Percentiles rank a stretch among this genome's conserved stretches.
phyloP scores from a whole-genome alignment of 2,888 invertebrate species.

The Falcaria lacertinaria region DNA sequence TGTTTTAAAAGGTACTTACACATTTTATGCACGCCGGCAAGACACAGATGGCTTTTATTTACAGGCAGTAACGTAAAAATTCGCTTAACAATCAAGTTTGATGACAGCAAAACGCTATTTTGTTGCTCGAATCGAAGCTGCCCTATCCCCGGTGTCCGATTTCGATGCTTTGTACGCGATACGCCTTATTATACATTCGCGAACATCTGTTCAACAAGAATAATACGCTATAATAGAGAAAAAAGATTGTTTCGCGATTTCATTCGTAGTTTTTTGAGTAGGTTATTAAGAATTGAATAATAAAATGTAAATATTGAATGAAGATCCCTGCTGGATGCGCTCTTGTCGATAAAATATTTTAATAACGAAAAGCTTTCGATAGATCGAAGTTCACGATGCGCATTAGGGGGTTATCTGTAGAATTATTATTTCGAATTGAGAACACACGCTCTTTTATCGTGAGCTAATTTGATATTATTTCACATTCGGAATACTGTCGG shows the following conservation, averaged over 20 bases:
- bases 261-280: constrained; percentile 38
- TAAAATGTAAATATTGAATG: background rate
- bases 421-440: constrained; percentile 41
- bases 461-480: constrained; percentile 64
- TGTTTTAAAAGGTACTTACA: constrained; percentile 49
- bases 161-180: constrained; percentile 76
- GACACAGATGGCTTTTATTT: constrained; percentile 17
- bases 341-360: constrained; percentile 18
- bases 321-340: constrained; percentile 1
- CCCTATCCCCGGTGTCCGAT: constrained; percentile 78
- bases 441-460: constrained; percentile 56
- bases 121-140: constrained; percentile 58
- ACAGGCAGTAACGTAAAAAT: constrained; percentile 27
- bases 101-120: constrained; percentile 39
- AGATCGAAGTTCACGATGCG: constrained; percentile 45
- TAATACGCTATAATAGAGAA: constrained; percentile 66
- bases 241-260: constrained; percentile 47
- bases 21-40: constrained; percentile 10
- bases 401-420: constrained; percentile 68
- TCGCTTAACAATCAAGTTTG: constrained; percentile 32
- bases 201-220: constrained; percentile 71
- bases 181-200: constrained; percentile 74
- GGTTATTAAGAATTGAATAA: constrained; percentile 20
- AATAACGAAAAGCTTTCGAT: constrained; percentile 40
- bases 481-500: constrained; percentile 36